phyloP scores from a whole-genome alignment of 1,140 invertebrate genomes.

The Bursaphelenchus mucronatus region DNA sequence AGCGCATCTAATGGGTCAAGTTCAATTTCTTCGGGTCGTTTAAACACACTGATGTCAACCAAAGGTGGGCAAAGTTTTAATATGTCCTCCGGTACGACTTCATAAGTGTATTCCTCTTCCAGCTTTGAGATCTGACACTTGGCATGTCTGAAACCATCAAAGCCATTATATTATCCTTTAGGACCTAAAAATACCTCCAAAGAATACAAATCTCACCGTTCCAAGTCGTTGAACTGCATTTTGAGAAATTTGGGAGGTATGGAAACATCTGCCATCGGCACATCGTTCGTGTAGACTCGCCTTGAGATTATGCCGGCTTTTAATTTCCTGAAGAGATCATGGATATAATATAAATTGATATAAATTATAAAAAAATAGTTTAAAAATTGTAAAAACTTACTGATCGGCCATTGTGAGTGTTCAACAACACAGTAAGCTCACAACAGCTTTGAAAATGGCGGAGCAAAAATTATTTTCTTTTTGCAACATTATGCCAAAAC shows the following conservation, averaged over 20 bases:
- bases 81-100: slow-evolving; percentile 10
- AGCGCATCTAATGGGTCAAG: slow-evolving; percentile 9
- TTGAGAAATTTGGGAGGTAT: slow-evolving; percentile 6
- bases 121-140: slow-evolving; percentile 5
- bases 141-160: background rate
- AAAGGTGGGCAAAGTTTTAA: slow-evolving; percentile 11
- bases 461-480: no score
- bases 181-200: no score
- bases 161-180: no score
- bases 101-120: slow-evolving; percentile 7
- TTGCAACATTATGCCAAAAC: no score
- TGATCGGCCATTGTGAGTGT: no score
- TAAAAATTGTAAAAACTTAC: no score
- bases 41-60: slow-evolving; percentile 8
- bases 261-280: slow-evolving; percentile 2
- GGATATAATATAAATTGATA: no score
- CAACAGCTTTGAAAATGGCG: no score
- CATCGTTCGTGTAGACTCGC: slow-evolving; percentile 7
- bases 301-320: background rate
- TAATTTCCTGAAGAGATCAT: no score
- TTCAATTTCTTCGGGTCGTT: background rate
- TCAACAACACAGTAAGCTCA: no score
- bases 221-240: slow-evolving; percentile 14
- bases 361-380: no score
- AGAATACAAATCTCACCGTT: background rate